These are phyloP conservation scores for Gallirallus australis DNA, from an alignment of 2,797 vertebrate species.

Conservation along the genomic window DNA sequence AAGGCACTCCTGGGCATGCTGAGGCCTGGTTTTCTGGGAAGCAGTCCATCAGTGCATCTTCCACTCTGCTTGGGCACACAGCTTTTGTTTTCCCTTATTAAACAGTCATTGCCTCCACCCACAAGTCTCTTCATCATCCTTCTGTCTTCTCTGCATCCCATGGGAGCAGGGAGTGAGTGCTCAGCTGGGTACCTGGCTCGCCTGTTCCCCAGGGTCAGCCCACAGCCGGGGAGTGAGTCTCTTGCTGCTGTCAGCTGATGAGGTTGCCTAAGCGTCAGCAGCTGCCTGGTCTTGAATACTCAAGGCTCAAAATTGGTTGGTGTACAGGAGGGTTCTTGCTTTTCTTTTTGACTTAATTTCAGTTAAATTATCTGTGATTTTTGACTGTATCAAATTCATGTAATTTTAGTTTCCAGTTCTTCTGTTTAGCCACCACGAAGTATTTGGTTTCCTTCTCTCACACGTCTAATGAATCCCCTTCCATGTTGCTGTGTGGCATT, in stretches of 20 bases:
- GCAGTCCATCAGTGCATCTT: background rate
- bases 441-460: background rate
- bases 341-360: background rate
- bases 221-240: background rate
- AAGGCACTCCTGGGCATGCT: fast-evolving
- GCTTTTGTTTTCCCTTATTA: background rate
- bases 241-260: background rate
- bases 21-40: background rate
- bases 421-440: background rate
- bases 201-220: fast-evolving
- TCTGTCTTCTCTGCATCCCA: fast-evolving
- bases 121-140: background rate
- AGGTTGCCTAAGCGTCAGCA: background rate
- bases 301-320: background rate
- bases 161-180: fast-evolving
- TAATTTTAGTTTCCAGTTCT: slow-evolving; percentile 8
- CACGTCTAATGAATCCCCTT: background rate
- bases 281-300: background rate
- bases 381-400: background rate
- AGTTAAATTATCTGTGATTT: background rate
- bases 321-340: background rate
- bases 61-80: background rate
- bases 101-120: background rate
- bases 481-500: background rate
- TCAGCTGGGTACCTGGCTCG: background rate